Percentiles rank a stretch among this genome's conserved stretches.
These are phyloP conservation scores for Caloenas nicobarica DNA, from an alignment of 2,113 vertebrate species.

Conservation along the genomic window DNA sequence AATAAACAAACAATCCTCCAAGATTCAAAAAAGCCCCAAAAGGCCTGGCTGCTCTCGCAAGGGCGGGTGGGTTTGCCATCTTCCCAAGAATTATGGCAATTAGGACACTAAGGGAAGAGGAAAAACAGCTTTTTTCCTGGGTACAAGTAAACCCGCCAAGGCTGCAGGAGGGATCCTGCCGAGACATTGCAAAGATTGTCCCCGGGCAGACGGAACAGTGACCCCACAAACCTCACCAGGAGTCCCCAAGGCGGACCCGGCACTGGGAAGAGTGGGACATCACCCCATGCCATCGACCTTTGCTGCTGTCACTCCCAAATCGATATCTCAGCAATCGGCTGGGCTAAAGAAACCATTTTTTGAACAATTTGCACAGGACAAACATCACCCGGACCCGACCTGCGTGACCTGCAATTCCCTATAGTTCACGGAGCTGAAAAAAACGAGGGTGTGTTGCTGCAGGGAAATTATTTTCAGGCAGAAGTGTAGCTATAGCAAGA, in stretches of 20 bases:
- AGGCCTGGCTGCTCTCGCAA: not conserved
- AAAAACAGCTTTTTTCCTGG: not conserved
- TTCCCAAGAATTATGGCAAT: not conserved
- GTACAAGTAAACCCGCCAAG: not conserved
- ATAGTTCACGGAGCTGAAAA: not conserved
- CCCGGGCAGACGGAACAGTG: not conserved
- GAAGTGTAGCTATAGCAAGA: not conserved
- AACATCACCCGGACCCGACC: accelerated
- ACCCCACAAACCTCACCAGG: not conserved
- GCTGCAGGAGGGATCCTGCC: not conserved
- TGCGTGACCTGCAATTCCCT: not conserved
- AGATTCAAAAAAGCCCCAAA: not conserved
- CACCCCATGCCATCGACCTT: accelerated
- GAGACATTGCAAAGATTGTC: accelerated
- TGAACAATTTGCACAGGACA: not conserved
- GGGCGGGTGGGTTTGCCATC: not conserved
- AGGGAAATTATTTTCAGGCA: not conserved
- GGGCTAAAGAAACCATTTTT: not conserved
- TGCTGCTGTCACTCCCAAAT: accelerated
- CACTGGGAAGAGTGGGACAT: not conserved
- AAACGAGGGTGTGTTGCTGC: not conserved
- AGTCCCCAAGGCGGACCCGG: accelerated
- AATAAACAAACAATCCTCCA: conserved; percentile 46
- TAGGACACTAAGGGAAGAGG: not conserved
- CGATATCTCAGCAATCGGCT: accelerated